Conservation (phyloP, 2,113 vertebrate species). For the Pedetes capensis region DNA sequence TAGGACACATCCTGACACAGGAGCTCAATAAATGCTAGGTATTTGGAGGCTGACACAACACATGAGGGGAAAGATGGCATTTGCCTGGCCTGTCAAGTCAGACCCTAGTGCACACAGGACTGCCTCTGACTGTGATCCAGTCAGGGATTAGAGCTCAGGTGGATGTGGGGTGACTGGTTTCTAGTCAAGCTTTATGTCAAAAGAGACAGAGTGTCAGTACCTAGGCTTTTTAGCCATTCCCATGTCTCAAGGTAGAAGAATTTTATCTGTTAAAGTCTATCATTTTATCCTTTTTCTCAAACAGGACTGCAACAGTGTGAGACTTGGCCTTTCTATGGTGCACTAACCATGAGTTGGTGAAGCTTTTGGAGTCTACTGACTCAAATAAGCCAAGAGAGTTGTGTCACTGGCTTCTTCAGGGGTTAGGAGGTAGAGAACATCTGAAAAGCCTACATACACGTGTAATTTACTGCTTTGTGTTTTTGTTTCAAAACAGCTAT, state of each 20-base stretch:
- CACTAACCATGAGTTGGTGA: not conserved
- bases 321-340: not conserved
- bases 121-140: not conserved
- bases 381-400: not conserved
- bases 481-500: not conserved
- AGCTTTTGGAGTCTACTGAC: not conserved
- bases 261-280: not conserved
- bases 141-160: not conserved
- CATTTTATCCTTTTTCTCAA: not conserved
- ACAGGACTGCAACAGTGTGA: not conserved
- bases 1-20: not conserved
- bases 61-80: not conserved
- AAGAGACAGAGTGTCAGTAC: not conserved
- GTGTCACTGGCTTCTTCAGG: not conserved
- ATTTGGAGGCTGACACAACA: not conserved
- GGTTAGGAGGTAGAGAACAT: not conserved
- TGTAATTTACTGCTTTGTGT: not conserved
- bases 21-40: not conserved
- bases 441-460: not conserved
- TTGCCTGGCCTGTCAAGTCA: not conserved
- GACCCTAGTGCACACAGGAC: rapidly evolving
- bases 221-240: not conserved
- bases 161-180: not conserved
- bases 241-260: not conserved
- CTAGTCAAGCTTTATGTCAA: not conserved